Percentiles rank a stretch among this genome's conserved stretches.
Conservation (phyloP, 2,797 vertebrate genomes). For the Heterohyrax brucei region DNA sequence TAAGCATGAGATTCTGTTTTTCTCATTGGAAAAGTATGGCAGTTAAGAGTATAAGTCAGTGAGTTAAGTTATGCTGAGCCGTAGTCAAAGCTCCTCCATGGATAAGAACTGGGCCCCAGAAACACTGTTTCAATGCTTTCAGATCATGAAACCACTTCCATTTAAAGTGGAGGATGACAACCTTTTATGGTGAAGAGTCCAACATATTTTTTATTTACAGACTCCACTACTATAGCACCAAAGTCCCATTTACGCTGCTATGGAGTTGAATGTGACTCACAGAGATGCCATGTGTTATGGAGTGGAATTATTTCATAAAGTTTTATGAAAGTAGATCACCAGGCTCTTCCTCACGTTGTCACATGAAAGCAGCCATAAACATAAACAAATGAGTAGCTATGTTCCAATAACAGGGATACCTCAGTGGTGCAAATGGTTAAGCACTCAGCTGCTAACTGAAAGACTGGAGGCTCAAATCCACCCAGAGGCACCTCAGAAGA, state of each 20-base stretch:
- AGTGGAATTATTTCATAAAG: no score
- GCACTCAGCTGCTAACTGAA: background rate
- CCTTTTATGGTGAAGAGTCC: background rate
- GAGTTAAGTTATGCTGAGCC: conserved; percentile 56
- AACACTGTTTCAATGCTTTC: conserved; percentile 52
- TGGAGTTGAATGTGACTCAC: no score
- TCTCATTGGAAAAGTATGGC: conserved; percentile 54
- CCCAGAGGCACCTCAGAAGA: background rate
- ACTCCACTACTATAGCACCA: background rate
- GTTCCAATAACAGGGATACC: background rate
- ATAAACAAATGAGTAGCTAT: conserved; percentile 4
- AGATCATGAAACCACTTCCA: conserved; percentile 8
- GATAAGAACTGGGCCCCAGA: background rate
- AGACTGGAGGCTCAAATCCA: background rate
- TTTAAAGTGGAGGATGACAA: conserved; percentile 48
- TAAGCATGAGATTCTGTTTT: conserved; percentile 38
- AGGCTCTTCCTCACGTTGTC: background rate
- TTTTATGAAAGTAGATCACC: no score
- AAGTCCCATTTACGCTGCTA: background rate
- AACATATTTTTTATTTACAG: conserved; percentile 47
- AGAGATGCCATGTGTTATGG: no score
- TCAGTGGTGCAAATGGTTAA: background rate
- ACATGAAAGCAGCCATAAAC: background rate
- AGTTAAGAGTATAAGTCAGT: conserved; percentile 45
- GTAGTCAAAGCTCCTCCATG: conserved; percentile 25